phyloP scores from a whole-genome alignment of 2,113 vertebrate species.

The Corythaeola cristata region DNA sequence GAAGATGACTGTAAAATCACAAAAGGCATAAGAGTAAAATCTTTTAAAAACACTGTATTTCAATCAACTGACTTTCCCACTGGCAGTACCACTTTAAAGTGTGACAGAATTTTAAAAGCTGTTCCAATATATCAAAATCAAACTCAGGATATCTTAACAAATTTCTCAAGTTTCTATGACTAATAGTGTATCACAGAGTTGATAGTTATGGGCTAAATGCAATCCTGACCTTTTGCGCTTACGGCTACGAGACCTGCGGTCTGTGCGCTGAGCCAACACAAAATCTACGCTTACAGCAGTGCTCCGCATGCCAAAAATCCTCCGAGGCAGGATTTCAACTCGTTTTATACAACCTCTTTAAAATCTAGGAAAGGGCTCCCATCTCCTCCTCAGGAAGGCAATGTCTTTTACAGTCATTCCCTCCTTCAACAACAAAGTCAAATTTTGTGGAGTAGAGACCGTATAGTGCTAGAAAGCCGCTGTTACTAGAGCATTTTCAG shows the following conservation, averaged over 20 bases:
- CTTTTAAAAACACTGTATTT: neutral
- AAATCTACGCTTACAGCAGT: neutral
- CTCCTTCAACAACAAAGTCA: neutral
- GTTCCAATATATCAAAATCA: neutral
- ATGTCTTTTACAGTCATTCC: neutral
- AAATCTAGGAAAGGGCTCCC: neutral
- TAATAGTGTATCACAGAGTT: neutral
- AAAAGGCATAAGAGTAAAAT: neutral
- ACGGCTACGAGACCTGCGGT: neutral
- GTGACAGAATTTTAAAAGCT: neutral
- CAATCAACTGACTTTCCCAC: neutral
- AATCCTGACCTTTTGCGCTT: constrained; percentile 38
- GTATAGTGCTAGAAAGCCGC: rapidly evolving
- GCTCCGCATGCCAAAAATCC: neutral
- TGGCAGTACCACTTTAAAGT: neutral
- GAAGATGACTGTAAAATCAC: neutral
- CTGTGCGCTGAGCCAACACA: constrained; percentile 25
- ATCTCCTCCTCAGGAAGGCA: neutral
- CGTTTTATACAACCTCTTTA: neutral
- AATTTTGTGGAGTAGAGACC: neutral
- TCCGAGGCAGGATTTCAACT: neutral
- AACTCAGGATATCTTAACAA: neutral
- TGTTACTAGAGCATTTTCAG: neutral
- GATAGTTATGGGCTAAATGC: constrained; percentile 19
- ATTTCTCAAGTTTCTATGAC: constrained; percentile 58